phyloP scores from a whole-genome alignment of 1,140 invertebrate genomes.

The Choristoneura fumiferana region DNA sequence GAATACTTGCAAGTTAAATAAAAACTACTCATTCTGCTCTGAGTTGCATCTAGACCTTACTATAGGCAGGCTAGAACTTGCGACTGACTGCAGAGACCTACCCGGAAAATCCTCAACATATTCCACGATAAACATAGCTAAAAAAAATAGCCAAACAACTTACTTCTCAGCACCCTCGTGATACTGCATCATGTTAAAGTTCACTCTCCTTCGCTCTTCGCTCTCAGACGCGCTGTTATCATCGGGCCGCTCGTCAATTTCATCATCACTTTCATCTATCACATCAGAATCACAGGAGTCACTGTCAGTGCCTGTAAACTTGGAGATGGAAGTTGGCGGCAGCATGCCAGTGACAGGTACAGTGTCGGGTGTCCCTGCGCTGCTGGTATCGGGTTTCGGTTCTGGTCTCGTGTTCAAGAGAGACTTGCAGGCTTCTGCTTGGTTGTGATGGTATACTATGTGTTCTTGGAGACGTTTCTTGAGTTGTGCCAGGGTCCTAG shows the following conservation, averaged over 20 bases:
- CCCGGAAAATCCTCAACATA: no score
- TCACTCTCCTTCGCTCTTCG: slow-evolving; percentile 24
- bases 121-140: no score
- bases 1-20: no score
- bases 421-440: slow-evolving; percentile 27
- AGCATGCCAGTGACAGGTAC: slow-evolving; percentile 23
- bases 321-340: slow-evolving; percentile 38
- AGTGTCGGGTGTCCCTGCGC: no score
- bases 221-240: slow-evolving; percentile 17
- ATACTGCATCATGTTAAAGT: slow-evolving; percentile 38
- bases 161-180: slow-evolving; percentile 54
- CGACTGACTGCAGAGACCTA: no score
- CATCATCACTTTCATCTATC: slow-evolving; percentile 24
- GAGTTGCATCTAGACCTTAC: no score
- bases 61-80: no score
- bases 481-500: slow-evolving; percentile 44
- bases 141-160: no score
- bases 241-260: slow-evolving; percentile 8
- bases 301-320: slow-evolving; percentile 46
- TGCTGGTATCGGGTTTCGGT: background rate
- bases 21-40: no score
- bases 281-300: slow-evolving; percentile 34
- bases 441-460: slow-evolving; percentile 43
- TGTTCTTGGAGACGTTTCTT: slow-evolving; percentile 55
- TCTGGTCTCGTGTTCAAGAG: slow-evolving; percentile 21